These are phyloP conservation scores for Pimpla rufipes DNA, from an alignment of 2,888 invertebrate species.

Conservation along the genomic window DNA sequence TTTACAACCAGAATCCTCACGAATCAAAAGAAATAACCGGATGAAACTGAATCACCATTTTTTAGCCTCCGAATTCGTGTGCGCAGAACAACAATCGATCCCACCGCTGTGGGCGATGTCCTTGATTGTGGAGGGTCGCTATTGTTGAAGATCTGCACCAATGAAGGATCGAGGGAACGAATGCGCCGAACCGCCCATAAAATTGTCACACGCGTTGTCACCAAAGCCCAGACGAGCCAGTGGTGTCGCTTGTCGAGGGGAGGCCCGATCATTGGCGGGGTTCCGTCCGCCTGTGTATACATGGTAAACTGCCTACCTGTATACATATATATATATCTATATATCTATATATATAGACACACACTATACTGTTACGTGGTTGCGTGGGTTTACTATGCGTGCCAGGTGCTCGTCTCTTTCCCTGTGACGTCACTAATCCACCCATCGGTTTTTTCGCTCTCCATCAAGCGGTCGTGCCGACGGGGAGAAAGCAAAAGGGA, in stretches of 20 bases:
- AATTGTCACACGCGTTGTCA: conserved; percentile 66
- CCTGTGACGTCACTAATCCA: conserved; percentile 84
- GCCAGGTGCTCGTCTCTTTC: conserved; percentile 83
- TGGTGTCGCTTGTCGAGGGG: conserved; percentile 55
- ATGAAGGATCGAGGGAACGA: conserved; percentile 40
- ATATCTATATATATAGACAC: conserved; percentile 26
- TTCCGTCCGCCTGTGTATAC: conserved; percentile 34
- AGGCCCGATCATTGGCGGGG: conserved; percentile 52
- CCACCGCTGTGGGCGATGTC: conserved; percentile 12
- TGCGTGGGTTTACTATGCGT: conserved; percentile 53
- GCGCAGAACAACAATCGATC: no score
- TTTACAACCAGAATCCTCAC: no score
- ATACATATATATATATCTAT: conserved; percentile 14
- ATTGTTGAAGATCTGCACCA: conserved; percentile 55
- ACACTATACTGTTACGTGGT: background rate
- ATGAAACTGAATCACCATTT: no score
- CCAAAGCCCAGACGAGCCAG: conserved; percentile 52
- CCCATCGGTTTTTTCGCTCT: conserved; percentile 76
- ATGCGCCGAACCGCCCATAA: conserved; percentile 48
- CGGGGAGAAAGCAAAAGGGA: conserved; percentile 59
- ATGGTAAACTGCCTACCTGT: conserved; percentile 21
- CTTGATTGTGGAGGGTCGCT: conserved; percentile 22
- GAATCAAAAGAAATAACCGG: no score
- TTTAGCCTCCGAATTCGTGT: no score
- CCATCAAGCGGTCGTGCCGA: conserved; percentile 59